phyloP scores from a whole-genome alignment of 2,888 invertebrate genomes.

The Eretmocerus hayati region DNA sequence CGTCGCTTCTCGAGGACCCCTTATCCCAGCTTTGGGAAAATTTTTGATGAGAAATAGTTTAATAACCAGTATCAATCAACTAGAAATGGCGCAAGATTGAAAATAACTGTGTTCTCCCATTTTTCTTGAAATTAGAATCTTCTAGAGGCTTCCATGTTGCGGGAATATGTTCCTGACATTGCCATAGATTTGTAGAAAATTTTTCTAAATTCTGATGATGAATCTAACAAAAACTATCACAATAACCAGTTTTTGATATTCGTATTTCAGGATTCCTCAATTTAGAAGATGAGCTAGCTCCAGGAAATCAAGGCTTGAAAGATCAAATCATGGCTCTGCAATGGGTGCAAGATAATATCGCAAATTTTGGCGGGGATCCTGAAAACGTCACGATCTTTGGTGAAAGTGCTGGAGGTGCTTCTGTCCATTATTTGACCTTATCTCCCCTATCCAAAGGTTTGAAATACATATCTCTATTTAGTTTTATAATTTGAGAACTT shows the following conservation, averaged over 20 bases:
- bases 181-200: too few species aligned
- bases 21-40: too few species aligned
- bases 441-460: slow-evolving; percentile 24
- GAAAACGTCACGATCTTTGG: slow-evolving; percentile 31
- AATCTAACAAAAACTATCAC: too few species aligned
- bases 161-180: too few species aligned
- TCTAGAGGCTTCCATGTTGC: too few species aligned
- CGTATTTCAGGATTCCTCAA: slow-evolving; percentile 23
- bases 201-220: too few species aligned
- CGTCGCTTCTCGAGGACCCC: too few species aligned
- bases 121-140: too few species aligned
- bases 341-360: slow-evolving; percentile 30
- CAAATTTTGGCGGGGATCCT: slow-evolving; percentile 28
- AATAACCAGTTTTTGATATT: neutral
- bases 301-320: slow-evolving; percentile 34
- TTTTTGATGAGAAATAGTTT: too few species aligned
- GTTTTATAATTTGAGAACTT: neutral
- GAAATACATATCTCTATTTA: neutral
- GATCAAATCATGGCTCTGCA: slow-evolving; percentile 28
- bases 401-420: slow-evolving; percentile 28
- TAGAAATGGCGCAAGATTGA: too few species aligned
- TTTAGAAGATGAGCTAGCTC: slow-evolving; percentile 22
- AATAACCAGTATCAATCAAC: too few species aligned
- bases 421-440: slow-evolving; percentile 25
- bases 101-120: too few species aligned